phyloP scores from a whole-genome alignment of 2,797 vertebrate genomes.

The Clamator glandarius region DNA sequence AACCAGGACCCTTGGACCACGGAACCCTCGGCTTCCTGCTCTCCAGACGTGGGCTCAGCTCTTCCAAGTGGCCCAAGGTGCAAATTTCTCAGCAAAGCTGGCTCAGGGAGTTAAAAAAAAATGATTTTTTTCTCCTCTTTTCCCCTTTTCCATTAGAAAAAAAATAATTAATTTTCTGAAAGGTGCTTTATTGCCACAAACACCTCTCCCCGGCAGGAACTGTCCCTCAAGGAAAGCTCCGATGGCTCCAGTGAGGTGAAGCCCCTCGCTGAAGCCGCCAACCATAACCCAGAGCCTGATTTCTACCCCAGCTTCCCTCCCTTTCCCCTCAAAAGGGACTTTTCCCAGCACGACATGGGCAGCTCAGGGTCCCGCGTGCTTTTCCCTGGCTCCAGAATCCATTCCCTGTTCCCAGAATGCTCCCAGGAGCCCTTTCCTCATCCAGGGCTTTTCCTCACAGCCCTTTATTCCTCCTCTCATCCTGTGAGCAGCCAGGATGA shows the following conservation, averaged over 20 bases:
- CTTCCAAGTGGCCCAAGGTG: not conserved
- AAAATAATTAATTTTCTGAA: not conserved
- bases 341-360: fast-evolving
- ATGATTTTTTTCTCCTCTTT: fast-evolving
- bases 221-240: fast-evolving
- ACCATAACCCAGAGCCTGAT: not conserved
- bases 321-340: not conserved
- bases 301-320: not conserved
- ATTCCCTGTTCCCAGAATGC: fast-evolving
- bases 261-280: not conserved
- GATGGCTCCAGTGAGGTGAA: fast-evolving
- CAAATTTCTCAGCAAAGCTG: not conserved
- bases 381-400: not conserved
- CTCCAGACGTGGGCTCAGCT: not conserved
- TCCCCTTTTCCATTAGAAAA: not conserved
- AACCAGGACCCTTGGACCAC: not conserved
- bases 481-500: not conserved
- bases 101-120: not conserved
- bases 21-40: not conserved
- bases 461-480: not conserved
- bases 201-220: not conserved
- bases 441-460: not conserved
- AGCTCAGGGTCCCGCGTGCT: not conserved
- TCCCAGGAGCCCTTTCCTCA: not conserved
- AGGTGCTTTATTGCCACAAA: too few relatives aligned